A percentile compares a stretch with the other conserved stretches of the same genome.
phyloP scores from a whole-genome alignment of 2,888 invertebrate genomes.

The Trachelus iudaicus region DNA sequence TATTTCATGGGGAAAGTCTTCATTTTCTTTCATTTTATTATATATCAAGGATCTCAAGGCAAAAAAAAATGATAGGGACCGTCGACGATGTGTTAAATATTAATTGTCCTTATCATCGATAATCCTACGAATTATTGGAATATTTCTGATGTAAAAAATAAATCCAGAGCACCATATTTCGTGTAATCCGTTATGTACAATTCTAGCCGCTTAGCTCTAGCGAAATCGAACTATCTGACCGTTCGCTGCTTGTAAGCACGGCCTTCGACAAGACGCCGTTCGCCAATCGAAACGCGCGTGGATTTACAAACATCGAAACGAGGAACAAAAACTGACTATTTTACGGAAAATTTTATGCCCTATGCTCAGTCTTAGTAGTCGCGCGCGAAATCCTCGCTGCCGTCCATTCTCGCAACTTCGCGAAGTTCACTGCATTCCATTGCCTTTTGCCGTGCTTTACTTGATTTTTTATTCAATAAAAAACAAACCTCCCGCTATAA shows the following conservation, averaged over 20 bases:
- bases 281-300: neutral
- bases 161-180: slow-evolving; percentile 55
- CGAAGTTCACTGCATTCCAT: neutral
- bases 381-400: neutral
- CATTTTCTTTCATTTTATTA: neutral
- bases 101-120: slow-evolving; percentile 38
- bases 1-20: neutral
- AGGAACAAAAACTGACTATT: slow-evolving; percentile 65
- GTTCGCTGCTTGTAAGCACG: slow-evolving; percentile 1
- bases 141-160: slow-evolving; percentile 37
- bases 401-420: neutral
- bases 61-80: neutral
- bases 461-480: neutral
- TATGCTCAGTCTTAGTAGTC: slow-evolving; percentile 45
- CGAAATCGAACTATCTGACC: neutral
- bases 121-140: slow-evolving; percentile 50
- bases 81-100: slow-evolving; percentile 46
- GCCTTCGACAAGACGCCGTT: neutral
- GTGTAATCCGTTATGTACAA: slow-evolving; percentile 45
- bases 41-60: neutral
- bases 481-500: neutral
- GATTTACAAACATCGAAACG: slow-evolving; percentile 48
- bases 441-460: neutral
- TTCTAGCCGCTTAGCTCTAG: slow-evolving; percentile 25
- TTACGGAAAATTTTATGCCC: slow-evolving; percentile 61